Evolutionary conservation across 1,140 invertebrate genomes (phyloP), one percentile per base, ranked within the genome.

Genomic region (Batillaria attramentaria): DNA sequence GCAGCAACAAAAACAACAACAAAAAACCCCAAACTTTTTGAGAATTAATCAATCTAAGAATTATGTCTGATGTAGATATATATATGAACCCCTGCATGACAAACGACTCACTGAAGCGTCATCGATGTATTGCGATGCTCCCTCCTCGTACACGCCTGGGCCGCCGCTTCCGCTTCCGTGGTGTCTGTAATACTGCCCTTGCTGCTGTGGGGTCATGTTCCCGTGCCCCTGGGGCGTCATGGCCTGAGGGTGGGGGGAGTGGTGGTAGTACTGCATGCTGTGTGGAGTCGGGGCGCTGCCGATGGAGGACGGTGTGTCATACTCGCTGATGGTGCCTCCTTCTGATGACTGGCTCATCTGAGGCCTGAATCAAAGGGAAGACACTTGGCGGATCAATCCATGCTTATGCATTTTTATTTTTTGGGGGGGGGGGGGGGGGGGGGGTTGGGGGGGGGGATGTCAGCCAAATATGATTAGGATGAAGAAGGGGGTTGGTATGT

Each of bases 71-170:
- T 43, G 69, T 72, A 42, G 24, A 42, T 20, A 42, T 24, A 28
- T 28, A 18, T 13, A 42, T 18, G n/a, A 4, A 42, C 39, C 24
- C 24, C 37, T 20, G n/a, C 18, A 20, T 42, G 24, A 24, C 3
- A 10, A 2, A 24, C 1, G 57, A 79, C 79, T 72, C 43, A 79
- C 80, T 39, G 80, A 79, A 3, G 77, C 68, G 6, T 81, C 80
- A 3, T 81, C 80, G 28, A 81, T 79, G 73, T 72, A 81, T 77
- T 79, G 80, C 5, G 80, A 75, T 6, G 77, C 70, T 1, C 78
- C 72, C 31, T 81, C 77, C 33, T 81, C 80, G 70, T 70, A 81
- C n/a, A 81, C 16, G 1, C 24, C 31, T 28, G 57, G 37, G 16
- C 62, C 54, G 18, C 75, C 31, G 43, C 46, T 24, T 10, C 68